Conservation (phyloP, 1,140 invertebrate species). For the Lethrus apterus region DNA sequence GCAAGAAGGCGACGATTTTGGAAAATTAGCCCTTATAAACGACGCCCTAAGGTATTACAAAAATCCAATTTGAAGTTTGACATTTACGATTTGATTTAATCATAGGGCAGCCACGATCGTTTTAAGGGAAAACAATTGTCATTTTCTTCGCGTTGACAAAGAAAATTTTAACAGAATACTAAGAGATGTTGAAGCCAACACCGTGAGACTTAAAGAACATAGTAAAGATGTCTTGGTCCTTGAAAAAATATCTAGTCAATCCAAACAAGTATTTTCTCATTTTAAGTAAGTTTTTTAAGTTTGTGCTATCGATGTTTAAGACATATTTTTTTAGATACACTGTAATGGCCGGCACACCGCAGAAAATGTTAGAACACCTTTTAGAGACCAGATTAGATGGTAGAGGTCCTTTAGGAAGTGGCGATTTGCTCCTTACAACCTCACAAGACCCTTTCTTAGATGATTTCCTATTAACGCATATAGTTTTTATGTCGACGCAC, state of each 20-base stretch:
- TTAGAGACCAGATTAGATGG: constrained; percentile 72
- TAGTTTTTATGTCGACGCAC: constrained; percentile 76
- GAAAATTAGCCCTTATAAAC: constrained; percentile 81
- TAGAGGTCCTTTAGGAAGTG: constrained; percentile 42
- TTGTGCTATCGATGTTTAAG: background rate
- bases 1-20: constrained; percentile 83
- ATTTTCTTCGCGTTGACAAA: constrained; percentile 81
- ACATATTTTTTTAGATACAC: constrained; percentile 58
- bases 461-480: constrained; percentile 82
- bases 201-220: constrained; percentile 79
- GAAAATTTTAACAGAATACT: constrained; percentile 81
- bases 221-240: constrained; percentile 79
- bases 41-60: constrained; percentile 69
- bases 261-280: constrained; percentile 45
- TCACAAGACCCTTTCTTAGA: constrained; percentile 66
- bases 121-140: constrained; percentile 75
- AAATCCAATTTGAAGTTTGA: background rate
- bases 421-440: constrained; percentile 38
- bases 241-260: constrained; percentile 59
- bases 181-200: constrained; percentile 82
- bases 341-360: constrained; percentile 81
- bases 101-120: constrained; percentile 77
- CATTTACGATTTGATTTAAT: constrained; percentile 15
- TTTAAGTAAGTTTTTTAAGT: constrained; percentile 48
- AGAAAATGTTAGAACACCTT: constrained; percentile 82